phyloP scores from a whole-genome alignment of 2,888 invertebrate genomes.

The Mechanitis messenoides region DNA sequence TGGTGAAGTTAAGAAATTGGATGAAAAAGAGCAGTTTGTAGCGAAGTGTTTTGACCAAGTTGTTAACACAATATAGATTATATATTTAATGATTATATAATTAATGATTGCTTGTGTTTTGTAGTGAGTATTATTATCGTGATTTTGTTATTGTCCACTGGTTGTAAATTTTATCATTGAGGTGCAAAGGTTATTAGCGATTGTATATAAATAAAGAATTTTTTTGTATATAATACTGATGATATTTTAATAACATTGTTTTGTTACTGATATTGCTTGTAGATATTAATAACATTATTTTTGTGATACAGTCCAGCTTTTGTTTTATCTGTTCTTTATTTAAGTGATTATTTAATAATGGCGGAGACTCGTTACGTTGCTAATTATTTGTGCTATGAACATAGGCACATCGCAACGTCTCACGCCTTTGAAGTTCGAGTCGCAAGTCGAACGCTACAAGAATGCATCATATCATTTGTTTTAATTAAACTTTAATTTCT shows the following conservation, averaged over 20 bases:
- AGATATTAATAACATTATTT: constrained; percentile 20
- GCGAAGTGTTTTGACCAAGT: constrained; percentile 80
- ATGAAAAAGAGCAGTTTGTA: constrained; percentile 78
- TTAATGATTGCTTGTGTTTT: constrained; percentile 14
- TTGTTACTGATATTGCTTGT: constrained; percentile 16
- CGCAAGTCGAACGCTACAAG: constrained; percentile 68
- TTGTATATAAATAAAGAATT: constrained; percentile 16
- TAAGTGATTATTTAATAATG: constrained; percentile 42
- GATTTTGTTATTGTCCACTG: constrained; percentile 26
- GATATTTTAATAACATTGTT: constrained; percentile 9
- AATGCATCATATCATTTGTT: constrained; percentile 78
- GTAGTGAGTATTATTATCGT: constrained; percentile 9
- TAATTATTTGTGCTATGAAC: constrained; percentile 11
- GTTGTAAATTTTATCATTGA: constrained; percentile 34
- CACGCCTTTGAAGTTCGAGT: constrained; percentile 45
- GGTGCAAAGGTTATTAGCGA: constrained; percentile 17
- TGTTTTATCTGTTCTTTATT: constrained; percentile 54
- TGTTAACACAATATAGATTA: constrained; percentile 69
- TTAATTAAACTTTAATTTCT: constrained; percentile 66
- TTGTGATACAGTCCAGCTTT: constrained; percentile 28
- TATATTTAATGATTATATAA: neutral
- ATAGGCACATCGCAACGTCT: constrained; percentile 5
- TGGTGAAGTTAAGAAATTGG: constrained; percentile 55
- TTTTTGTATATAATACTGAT: constrained; percentile 9
- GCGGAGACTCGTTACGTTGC: constrained; percentile 19